These are phyloP conservation scores for Streptopelia turtur DNA, from an alignment of 2,797 vertebrate genomes.

Conservation along the genomic window DNA sequence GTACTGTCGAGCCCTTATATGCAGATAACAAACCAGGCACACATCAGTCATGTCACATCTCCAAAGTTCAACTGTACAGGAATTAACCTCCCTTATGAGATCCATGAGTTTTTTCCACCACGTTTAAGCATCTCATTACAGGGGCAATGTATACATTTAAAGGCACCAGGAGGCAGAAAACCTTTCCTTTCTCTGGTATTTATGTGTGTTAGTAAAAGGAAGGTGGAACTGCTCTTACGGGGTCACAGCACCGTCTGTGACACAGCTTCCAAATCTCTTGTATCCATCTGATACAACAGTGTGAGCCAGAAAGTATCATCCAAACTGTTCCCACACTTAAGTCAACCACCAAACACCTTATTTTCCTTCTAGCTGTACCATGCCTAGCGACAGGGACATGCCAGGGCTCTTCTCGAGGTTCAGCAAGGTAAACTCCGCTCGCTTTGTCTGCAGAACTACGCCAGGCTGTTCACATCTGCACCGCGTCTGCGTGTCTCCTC, in stretches of 20 bases:
- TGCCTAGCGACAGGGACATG: not conserved
- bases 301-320: not conserved
- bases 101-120: not conserved
- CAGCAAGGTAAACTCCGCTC: not conserved
- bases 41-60: not conserved
- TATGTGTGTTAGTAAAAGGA: not conserved
- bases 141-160: not conserved
- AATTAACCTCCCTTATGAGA: not conserved
- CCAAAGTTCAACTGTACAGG: not conserved
- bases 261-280: not conserved
- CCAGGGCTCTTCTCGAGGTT: not conserved
- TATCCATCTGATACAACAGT: not conserved
- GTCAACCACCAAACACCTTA: not conserved
- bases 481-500: not conserved
- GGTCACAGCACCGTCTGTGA: not conserved
- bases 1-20: not conserved
- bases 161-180: not conserved
- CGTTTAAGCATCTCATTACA: not conserved
- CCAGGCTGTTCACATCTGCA: not conserved
- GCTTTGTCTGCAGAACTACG: not conserved
- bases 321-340: not conserved
- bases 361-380: not conserved
- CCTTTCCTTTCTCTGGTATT: not conserved
- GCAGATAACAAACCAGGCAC: not conserved
- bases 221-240: not conserved